A percentile compares a stretch with the other conserved stretches of the same genome.
Conservation (phyloP, 2,113 vertebrate species). For the Symphodus melops region DNA sequence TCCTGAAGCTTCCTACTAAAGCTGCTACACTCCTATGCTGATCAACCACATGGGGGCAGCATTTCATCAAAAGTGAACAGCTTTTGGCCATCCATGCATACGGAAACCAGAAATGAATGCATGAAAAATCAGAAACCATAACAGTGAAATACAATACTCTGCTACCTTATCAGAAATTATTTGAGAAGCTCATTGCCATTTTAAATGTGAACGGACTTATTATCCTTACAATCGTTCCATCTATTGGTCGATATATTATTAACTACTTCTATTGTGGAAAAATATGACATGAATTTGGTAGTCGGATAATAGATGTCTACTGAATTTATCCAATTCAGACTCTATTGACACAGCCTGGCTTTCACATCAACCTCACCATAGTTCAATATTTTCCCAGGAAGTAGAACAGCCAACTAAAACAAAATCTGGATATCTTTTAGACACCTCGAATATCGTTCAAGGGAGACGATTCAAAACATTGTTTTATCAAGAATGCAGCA, state of each 20-base stretch:
- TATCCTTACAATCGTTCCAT: not conserved
- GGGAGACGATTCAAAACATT: not conserved
- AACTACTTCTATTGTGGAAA: slow-evolving; percentile 19
- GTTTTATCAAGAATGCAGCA: no score
- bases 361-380: slow-evolving; percentile 46
- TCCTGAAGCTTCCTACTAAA: not conserved
- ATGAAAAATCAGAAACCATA: not conserved
- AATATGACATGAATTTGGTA: slow-evolving; percentile 24
- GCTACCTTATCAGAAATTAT: not conserved
- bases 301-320: not conserved
- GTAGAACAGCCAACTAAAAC: slow-evolving; percentile 46
- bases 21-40: not conserved
- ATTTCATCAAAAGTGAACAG: slow-evolving; percentile 42
- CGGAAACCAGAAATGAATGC: not conserved
- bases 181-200: not conserved
- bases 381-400: slow-evolving; percentile 72
- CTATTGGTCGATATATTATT: slow-evolving; percentile 12
- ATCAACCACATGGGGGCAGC: slow-evolving; percentile 74
- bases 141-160: not conserved
- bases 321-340: slow-evolving; percentile 45
- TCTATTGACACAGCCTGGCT: slow-evolving; percentile 65
- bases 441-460: slow-evolving; percentile 9
- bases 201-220: not conserved
- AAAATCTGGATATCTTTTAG: slow-evolving; percentile 31
- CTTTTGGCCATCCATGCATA: not conserved